Base-by-base conservation (phyloP, 2,888 invertebrate genomes). In the Synanthedon tipuliformis region DNA sequence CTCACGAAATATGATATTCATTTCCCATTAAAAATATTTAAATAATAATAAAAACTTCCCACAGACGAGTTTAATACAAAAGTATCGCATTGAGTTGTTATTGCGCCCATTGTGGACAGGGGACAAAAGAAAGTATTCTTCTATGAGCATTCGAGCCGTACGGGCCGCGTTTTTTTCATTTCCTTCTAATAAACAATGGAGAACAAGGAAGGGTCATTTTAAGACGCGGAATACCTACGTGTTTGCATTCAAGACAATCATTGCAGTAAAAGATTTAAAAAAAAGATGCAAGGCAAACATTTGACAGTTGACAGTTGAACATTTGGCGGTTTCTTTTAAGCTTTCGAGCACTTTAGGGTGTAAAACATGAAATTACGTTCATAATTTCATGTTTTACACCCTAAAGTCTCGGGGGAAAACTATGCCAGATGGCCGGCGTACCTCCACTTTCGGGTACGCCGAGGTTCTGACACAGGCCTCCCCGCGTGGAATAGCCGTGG, bases 171-270 rank as follows among this genome's bases (percentile, higher is more conserved):
- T 53, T 53, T 53, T 53, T 53, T 50, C 53, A 10, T 53, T 53
- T 53, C 53, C 53, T 53, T n/a, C 34, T 51, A 23, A 23, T 51
- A 51, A 50, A 53, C 53, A 53, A 52, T 52, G 51, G 53, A 48
- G 45, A 48, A 48, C 40, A 40, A 12, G 52, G 52, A 52, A 50
- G 50, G 50, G 50, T 50, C 50, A 50, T 50, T 18, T 49, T 16
- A 23, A 18, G 49, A 16, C 13, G 49, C 16, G 49, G 45, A 45
- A 34, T 34, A 10, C 34, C 34, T 34, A 34, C 45, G 45, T 13
- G 45, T 45, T 45, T 45, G 45, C 15, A 45, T n/a, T 45, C 34
- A 34, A 8, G 34, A 34, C 34, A 34, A 34, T 34, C 34, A 34
- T 34, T 34, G 34, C 34, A 34, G 10, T 34, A 34, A 34, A 34